Percentiles rank a stretch among this genome's conserved stretches.
Evolutionary conservation across 1,140 invertebrate genomes (phyloP).

Genomic region (Heterodera schachtii): DNA sequence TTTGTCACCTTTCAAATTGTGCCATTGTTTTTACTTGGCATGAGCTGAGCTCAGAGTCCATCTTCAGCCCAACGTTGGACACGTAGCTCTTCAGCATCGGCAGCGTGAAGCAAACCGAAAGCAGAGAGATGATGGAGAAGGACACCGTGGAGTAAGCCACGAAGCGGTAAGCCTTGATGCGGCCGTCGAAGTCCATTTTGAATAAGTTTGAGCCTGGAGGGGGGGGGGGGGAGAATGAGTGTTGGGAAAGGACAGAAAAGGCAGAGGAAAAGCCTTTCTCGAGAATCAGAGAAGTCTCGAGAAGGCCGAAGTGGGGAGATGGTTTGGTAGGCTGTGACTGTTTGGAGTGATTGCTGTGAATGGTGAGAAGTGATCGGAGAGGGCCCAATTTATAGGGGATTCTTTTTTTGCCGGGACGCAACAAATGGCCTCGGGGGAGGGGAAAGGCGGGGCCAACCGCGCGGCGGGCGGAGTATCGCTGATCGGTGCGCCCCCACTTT

Average conservation of each 20-base stretch:
- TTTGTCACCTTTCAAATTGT: neutral
- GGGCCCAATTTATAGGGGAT: neutral
- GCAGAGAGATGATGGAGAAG: slow-evolving; percentile 49
- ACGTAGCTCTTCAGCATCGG: slow-evolving; percentile 63
- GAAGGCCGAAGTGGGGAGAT: neutral
- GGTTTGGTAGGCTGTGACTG: neutral
- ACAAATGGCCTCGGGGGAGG: neutral
- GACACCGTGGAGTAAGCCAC: slow-evolving; percentile 53
- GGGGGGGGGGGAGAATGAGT: neutral
- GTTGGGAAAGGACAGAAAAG: neutral
- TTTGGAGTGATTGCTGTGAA: neutral
- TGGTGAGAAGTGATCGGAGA: neutral
- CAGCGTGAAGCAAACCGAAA: slow-evolving; percentile 58
- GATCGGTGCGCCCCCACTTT: neutral
- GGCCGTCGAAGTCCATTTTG: slow-evolving; percentile 43
- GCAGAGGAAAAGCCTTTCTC: neutral
- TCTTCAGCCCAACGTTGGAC: slow-evolving; percentile 55
- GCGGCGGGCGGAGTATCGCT: neutral
- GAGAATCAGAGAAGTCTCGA: neutral
- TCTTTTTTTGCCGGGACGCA: neutral
- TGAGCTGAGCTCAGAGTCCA: slow-evolving; percentile 56
- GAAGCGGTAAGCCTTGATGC: slow-evolving; percentile 55
- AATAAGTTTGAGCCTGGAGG: neutral
- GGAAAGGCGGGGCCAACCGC: neutral
- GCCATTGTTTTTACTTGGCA: slow-evolving; percentile 51